A percentile compares a stretch with the other conserved stretches of the same genome.
Conservation (phyloP, 2,888 invertebrate species). For the Hyposoter didymator region DNA sequence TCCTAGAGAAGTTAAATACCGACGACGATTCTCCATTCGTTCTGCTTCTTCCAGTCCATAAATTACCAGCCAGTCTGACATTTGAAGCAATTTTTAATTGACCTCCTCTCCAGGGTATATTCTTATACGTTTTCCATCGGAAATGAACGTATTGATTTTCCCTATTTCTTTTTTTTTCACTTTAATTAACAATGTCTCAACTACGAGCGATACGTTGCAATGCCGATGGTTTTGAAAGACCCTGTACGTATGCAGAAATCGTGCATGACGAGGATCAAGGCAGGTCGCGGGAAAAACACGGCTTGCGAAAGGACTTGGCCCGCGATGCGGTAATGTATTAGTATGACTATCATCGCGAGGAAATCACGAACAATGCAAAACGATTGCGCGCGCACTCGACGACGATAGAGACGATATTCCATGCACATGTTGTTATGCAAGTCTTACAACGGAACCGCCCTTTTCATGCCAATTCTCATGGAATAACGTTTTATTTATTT, state of each 20-base stretch:
- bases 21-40: conserved; percentile 4
- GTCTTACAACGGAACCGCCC: conserved; percentile 27
- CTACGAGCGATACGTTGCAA: background rate
- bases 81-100: background rate
- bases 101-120: background rate
- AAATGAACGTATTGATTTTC: background rate
- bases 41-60: background rate
- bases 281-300: conserved; percentile 43
- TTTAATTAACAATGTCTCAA: background rate
- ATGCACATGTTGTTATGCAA: conserved; percentile 49
- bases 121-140: background rate
- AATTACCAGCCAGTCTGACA: conserved; percentile 3
- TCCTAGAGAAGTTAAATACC: conserved; percentile 31
- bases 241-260: conserved; percentile 23
- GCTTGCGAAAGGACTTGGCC: conserved; percentile 57
- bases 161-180: background rate
- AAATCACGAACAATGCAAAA: conserved; percentile 63
- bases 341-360: conserved; percentile 60
- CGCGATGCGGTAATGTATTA: conserved; percentile 56
- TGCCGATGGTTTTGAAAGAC: background rate
- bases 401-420: conserved; percentile 31
- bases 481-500: conserved; percentile 42
- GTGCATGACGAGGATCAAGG: conserved; percentile 49
- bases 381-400: conserved; percentile 24
- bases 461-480: conserved; percentile 59